Evolutionary conservation across 1,140 invertebrate species (phyloP).

Genomic region (Phortica variegata): DNA sequence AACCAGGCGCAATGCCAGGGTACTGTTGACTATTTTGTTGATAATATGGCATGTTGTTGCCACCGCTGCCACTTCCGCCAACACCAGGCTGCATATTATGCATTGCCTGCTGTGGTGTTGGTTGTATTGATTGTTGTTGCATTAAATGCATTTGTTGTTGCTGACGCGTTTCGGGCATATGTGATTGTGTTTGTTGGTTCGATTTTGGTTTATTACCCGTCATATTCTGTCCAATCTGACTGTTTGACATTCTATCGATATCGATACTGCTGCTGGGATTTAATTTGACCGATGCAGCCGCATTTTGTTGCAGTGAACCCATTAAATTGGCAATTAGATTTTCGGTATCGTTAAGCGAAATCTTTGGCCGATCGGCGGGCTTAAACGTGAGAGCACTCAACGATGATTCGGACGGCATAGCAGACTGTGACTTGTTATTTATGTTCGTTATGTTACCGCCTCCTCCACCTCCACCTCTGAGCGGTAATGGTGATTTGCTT

Average conservation of each 20-base stretch:
- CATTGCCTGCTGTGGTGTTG: neutral
- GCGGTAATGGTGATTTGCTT: neutral
- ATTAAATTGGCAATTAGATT: slow-evolving; percentile 66
- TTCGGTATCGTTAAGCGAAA: slow-evolving; percentile 63
- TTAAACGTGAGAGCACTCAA: slow-evolving; percentile 42
- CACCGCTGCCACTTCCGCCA: slow-evolving; percentile 11
- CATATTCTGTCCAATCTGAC: too few species aligned
- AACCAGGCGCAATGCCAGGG: neutral
- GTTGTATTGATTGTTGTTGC: neutral
- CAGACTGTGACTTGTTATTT: too few species aligned
- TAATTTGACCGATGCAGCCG: slow-evolving; percentile 1
- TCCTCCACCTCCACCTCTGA: neutral
- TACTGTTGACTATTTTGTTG: neutral
- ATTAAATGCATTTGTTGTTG: neutral
- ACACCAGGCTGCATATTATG: neutral
- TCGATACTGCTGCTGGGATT: slow-evolving; percentile 10
- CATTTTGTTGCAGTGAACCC: slow-evolving; percentile 58
- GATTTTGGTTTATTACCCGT: neutral
- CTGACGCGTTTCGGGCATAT: too few species aligned
- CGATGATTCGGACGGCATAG: slow-evolving; percentile 23
- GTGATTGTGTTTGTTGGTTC: neutral
- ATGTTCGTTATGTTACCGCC: neutral
- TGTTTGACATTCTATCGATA: neutral
- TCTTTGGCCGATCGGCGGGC: slow-evolving; percentile 47
- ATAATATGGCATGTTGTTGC: neutral